These are phyloP conservation scores for Tachystola acroxantha DNA, from an alignment of 2,888 invertebrate species.

Conservation along the genomic window DNA sequence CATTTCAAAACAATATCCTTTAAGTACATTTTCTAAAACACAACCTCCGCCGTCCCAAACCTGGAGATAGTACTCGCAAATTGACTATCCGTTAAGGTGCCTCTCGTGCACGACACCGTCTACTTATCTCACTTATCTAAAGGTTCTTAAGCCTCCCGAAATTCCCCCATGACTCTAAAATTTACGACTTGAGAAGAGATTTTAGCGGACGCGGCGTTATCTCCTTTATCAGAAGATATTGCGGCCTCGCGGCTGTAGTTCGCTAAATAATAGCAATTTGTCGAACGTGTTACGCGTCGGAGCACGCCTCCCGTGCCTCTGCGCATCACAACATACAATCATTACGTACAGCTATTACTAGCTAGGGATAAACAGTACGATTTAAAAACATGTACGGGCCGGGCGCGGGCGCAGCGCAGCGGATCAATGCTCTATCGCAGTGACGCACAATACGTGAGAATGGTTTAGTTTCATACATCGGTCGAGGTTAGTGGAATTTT, in stretches of 20 bases:
- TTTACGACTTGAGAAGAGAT: constrained; percentile 69
- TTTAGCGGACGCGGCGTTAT: constrained; percentile 63
- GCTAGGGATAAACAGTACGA: constrained; percentile 2
- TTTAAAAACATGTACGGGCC: constrained; percentile 21
- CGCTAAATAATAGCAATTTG: constrained; percentile 40
- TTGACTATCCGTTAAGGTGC: constrained; percentile 47
- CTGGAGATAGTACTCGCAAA: constrained; percentile 18
- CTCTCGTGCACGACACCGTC: constrained; percentile 39
- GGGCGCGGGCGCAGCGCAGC: constrained; percentile 17
- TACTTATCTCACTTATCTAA: constrained; percentile 74
- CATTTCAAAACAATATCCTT: no score
- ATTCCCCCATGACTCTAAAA: constrained; percentile 67
- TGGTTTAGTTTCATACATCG: constrained; percentile 22
- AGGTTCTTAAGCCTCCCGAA: constrained; percentile 72
- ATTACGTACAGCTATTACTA: background rate
- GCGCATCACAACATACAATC: background rate
- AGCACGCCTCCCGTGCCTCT: background rate
- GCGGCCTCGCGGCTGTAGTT: constrained; percentile 44
- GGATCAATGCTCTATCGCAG: constrained; percentile 35
- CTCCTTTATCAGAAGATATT: constrained; percentile 68
- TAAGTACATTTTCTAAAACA: no score
- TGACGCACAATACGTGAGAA: constrained; percentile 28
- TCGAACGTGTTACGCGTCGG: constrained; percentile 18
- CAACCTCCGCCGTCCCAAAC: no score
- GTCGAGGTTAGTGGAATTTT: constrained; percentile 47